Evolutionary conservation across 2,888 invertebrate species (phyloP).

Genomic region (Terebella lapidaria): DNA sequence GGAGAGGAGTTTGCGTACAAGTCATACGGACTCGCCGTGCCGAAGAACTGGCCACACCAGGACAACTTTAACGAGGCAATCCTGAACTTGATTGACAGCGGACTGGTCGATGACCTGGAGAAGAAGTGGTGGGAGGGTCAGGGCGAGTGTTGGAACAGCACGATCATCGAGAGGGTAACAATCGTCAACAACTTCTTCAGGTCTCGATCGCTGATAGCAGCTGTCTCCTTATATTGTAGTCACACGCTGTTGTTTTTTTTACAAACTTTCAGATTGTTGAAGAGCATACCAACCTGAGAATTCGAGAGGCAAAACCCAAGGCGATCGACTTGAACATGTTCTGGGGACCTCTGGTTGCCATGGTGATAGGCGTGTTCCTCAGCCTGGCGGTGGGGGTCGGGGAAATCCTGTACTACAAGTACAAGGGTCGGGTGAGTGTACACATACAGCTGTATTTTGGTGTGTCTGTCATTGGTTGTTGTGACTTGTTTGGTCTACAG

Average conservation of each 20-base stretch:
- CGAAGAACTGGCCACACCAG: slow-evolving; percentile 8
- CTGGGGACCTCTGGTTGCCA: slow-evolving; percentile 20
- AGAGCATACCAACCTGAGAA: too few relatives aligned
- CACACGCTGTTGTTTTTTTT: too few relatives aligned
- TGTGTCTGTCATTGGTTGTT: too few relatives aligned
- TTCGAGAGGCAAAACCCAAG: slow-evolving; percentile 14
- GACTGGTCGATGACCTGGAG: slow-evolving; percentile 20
- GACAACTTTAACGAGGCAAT: slow-evolving; percentile 13
- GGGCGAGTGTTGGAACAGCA: slow-evolving; percentile 21
- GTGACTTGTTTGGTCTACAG: too few relatives aligned
- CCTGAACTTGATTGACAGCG: slow-evolving; percentile 20
- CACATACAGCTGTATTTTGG: too few relatives aligned
- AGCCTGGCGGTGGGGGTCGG: slow-evolving; percentile 11
- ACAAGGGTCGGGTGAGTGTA: slow-evolving; percentile 23
- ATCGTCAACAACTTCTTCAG: too few relatives aligned
- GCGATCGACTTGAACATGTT: slow-evolving; percentile 17
- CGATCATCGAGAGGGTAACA: slow-evolving; percentile 2
- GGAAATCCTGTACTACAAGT: slow-evolving; percentile 20
- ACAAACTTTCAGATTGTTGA: too few relatives aligned
- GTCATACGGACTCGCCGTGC: slow-evolving; percentile 21
- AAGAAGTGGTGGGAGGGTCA: slow-evolving; percentile 16
- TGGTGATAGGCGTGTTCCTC: slow-evolving; percentile 15
- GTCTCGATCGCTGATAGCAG: too few relatives aligned
- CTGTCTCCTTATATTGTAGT: too few relatives aligned
- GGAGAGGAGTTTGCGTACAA: slow-evolving; percentile 14